Base-by-base conservation (phyloP, 2,797 vertebrate species). In the Onychomys leucogaster region DNA sequence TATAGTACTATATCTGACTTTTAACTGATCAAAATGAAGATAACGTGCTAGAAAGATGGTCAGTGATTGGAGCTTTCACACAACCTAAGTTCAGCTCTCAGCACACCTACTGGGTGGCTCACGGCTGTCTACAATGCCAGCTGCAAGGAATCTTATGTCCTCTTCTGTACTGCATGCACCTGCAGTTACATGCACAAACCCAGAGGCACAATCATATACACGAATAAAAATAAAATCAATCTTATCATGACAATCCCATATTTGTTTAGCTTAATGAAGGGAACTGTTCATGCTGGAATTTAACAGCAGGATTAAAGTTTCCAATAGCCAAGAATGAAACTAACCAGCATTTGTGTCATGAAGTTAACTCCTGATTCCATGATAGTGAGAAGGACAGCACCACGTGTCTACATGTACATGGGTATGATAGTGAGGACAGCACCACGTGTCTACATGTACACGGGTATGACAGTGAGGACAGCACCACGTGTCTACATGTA, bases 11-110 rank as follows among this genome's bases (percentile, higher is more conserved):
- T 34, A 67, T 85, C 94, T 94, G 21, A 89, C 65, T 81, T 87
- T 91, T n/a, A 32, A 52, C 67, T 95, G 92, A 91, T 92, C 94
- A 84, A 91, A 69, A 23, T 94, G 81, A 93, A 90, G 82, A 43
- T 90, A 67, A 34, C 6, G 12, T 32, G 43, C 46, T 69, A 52
- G 63, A 52, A 55, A 59, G 37, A n/a, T 52, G 32, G 21, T 80
- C 21, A 37, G 32, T 69, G 46, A 46, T 75, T 9, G 34, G 19
- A 67, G 34, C 37, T 49, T 46, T 6, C 61, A 67, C 25, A n/a
- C 61, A 21, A 13, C 43, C 32, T 67, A n/a, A 8, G 19, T 49
- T 85, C 21, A 4, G 6, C 3, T 85, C 63, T 49, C 5, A 27
- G 41, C 27, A 46, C 12, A 43, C 41, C 63, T 67, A 14, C 43